These are phyloP conservation scores for Ostrea denselamellosa DNA, from an alignment of 1,140 invertebrate genomes.

Conservation along the genomic window DNA sequence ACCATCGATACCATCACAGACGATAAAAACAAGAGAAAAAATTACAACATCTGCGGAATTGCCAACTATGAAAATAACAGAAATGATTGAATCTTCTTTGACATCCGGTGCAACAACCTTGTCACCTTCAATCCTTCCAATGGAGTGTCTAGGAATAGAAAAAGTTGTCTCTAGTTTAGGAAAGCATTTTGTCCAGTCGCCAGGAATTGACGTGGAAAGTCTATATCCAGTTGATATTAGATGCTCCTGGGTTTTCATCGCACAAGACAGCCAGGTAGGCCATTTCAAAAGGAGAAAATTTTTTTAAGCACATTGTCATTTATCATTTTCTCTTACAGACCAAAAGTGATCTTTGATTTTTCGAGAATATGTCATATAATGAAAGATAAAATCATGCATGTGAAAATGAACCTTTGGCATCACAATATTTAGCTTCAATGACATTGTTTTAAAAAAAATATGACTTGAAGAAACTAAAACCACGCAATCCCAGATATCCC, in stretches of 20 bases:
- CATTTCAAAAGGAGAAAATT: background rate
- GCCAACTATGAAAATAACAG: background rate
- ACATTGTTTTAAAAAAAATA: too few relatives aligned
- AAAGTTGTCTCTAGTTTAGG: background rate
- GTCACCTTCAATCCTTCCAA: background rate
- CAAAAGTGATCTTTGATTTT: too few relatives aligned
- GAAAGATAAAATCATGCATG: too few relatives aligned
- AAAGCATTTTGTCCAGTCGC: constrained; percentile 3
- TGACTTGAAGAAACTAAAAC: too few relatives aligned
- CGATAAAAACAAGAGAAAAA: background rate
- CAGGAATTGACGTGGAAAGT: background rate
- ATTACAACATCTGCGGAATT: background rate
- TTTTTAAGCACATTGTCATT: too few relatives aligned
- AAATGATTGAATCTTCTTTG: background rate
- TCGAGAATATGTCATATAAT: too few relatives aligned
- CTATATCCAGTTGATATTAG: background rate
- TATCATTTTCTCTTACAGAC: too few relatives aligned
- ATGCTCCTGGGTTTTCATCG: constrained; percentile 32
- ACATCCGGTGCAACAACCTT: background rate
- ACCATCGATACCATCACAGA: background rate
- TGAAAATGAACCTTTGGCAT: too few relatives aligned
- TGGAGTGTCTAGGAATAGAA: background rate
- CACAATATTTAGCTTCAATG: too few relatives aligned
- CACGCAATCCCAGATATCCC: too few relatives aligned
- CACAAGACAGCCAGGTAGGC: background rate